Conservation (phyloP, 2,888 invertebrate genomes). For the Athripsodes cinereus region DNA sequence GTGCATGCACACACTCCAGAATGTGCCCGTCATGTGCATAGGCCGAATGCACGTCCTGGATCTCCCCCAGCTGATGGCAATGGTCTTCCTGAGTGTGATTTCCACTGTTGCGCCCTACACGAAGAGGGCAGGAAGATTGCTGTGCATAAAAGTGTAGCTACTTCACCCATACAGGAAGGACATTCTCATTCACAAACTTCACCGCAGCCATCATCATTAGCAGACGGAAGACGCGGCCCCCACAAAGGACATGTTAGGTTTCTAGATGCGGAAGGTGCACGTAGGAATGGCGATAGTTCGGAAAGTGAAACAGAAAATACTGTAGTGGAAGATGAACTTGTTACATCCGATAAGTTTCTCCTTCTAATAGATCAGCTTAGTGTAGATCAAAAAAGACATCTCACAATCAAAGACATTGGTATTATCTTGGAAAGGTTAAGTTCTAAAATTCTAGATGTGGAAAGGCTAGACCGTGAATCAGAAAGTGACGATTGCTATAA, state of each 20-base stretch:
- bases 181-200: conserved; percentile 45
- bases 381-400: conserved; percentile 85
- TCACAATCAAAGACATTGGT: conserved; percentile 92
- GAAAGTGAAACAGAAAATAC: conserved; percentile 93
- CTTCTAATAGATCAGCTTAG: conserved; percentile 89
- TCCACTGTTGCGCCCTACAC: conserved; percentile 92
- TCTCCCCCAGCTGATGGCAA: conserved; percentile 53
- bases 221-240: conserved; percentile 42
- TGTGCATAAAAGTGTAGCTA: conserved; percentile 87
- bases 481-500: conserved; percentile 93
- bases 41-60: conserved; percentile 60
- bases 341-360: conserved; percentile 87
- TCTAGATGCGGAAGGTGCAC: conserved; percentile 66
- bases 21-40: conserved; percentile 66
- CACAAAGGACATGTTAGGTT: conserved; percentile 78
- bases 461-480: conserved; percentile 83
- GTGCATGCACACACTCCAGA: conserved; percentile 80
- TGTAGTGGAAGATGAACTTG: conserved; percentile 84
- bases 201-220: conserved; percentile 52
- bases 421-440: conserved; percentile 88
- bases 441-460: conserved; percentile 90
- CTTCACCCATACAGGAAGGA: conserved; percentile 84
- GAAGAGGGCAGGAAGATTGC: conserved; percentile 89
- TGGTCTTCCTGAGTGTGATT: conserved; percentile 74
- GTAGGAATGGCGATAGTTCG: conserved; percentile 76